phyloP scores from a whole-genome alignment of 2,113 vertebrate species.

The Chrysemys picta region DNA sequence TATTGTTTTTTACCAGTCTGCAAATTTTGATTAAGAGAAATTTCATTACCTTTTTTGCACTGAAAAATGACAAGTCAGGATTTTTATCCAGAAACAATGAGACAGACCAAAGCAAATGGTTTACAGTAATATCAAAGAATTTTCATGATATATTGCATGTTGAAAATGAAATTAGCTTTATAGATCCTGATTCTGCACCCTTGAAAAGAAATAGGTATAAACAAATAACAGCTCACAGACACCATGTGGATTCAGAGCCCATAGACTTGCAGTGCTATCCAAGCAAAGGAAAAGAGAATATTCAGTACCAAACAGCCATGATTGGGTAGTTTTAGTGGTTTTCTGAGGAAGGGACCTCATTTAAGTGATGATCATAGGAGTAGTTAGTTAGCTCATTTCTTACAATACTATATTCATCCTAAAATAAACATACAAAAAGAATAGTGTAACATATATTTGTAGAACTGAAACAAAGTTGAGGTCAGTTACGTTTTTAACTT shows the following conservation, averaged over 20 bases:
- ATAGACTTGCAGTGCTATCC: slow-evolving; percentile 22
- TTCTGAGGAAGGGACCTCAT: neutral
- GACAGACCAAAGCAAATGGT: neutral
- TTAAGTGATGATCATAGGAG: neutral
- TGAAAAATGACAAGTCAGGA: neutral
- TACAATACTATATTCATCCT: neutral
- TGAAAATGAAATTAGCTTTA: fast-evolving
- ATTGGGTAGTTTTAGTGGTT: neutral
- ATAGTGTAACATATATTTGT: neutral
- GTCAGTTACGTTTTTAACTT: slow-evolving; percentile 60
- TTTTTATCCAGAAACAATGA: neutral
- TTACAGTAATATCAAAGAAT: neutral
- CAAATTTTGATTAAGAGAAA: neutral
- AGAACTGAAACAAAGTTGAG: slow-evolving; percentile 33
- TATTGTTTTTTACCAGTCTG: neutral
- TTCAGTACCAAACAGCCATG: neutral
- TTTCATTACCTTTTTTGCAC: neutral
- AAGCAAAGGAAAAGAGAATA: neutral
- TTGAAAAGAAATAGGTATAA: neutral
- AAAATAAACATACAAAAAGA: slow-evolving; percentile 21
- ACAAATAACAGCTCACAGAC: neutral
- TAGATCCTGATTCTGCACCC: neutral
- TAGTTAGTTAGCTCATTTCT: slow-evolving; percentile 24
- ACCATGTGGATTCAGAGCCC: slow-evolving; percentile 43
- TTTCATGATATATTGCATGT: neutral